Base-by-base conservation (phyloP, 2,113 vertebrate species). In the Festucalex cinctus region DNA sequence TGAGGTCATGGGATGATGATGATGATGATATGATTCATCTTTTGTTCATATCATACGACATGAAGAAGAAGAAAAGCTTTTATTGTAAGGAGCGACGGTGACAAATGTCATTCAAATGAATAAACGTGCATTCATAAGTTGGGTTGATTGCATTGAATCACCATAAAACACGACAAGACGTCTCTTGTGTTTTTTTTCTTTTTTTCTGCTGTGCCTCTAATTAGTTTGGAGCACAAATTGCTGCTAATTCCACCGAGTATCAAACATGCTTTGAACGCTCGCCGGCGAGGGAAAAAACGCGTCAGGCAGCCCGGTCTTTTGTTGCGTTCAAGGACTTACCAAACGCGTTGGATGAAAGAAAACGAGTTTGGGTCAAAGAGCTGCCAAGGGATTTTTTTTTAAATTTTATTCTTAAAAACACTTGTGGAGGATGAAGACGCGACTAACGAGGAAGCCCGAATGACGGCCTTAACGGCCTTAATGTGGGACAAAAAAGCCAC, bases 131-230 rank as follows among this genome's bases (percentile, higher is more conserved):
- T 77, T 73, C 71, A 66, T 74, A 78, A 75, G 63, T 56, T 61
- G 56, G 37, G 39, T 46, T 69, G 72, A 83, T 81, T 76, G 66
- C 58, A 81, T 79, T 80, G 69, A 85, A n/a, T n/a, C n/a, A n/a
- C n/a, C n/a, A n/a, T n/a, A 58, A 80, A 78, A 76, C 65, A 24
- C 19, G 77, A 83, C 60, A 63, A 66, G 35, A 32, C 19, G 44
- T 24, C 63, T 41, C 7, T 10, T 12, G 12, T 12, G 70, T 49
- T 32, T 32, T n/a, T n/a, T n/a, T n/a, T n/a, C n/a, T n/a, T n/a
- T n/a, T n/a, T n/a, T n/a, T n/a, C n/a, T n/a, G n/a, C n/a, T n/a
- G n/a, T 32, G 35, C 0, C 20, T 26, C 44, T 75, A 76, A 82
- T 72, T 74, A 73, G 67, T 77, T 77, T 58, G 68, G 57, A 69